Evolutionary conservation across 2,888 invertebrate species (phyloP).

Genomic region (Brachylomia viminalis): DNA sequence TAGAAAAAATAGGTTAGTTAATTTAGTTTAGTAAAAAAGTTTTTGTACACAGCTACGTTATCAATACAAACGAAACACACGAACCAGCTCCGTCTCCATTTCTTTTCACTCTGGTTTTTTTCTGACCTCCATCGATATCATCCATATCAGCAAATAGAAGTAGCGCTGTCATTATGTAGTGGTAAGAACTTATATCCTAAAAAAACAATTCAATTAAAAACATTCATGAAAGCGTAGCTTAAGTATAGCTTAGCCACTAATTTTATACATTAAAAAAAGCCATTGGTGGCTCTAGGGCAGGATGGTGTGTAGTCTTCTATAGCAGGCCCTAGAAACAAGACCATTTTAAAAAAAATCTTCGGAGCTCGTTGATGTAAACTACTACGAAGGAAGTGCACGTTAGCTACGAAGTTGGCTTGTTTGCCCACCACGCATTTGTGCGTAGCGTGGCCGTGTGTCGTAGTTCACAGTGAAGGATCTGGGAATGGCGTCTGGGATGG

Average conservation of each 20-base stretch:
- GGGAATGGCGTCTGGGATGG: neutral
- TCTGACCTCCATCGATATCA: neutral
- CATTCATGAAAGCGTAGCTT: neutral
- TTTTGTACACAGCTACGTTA: neutral
- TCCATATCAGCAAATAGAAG: neutral
- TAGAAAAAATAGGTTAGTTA: neutral
- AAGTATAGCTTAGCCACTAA: neutral
- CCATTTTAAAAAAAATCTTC: neutral
- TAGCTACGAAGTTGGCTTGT: neutral
- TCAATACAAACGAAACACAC: neutral
- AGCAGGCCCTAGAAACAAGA: neutral
- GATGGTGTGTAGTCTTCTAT: neutral
- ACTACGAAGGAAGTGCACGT: neutral
- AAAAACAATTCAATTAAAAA: neutral
- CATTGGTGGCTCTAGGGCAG: neutral
- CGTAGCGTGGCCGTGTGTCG: neutral
- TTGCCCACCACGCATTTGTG: neutral
- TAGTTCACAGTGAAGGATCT: neutral
- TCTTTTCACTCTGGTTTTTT: constrained; percentile 26
- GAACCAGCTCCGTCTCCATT: neutral
- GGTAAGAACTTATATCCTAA: neutral
- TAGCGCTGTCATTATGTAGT: neutral
- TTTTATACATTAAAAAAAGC: neutral
- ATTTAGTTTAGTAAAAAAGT: neutral
- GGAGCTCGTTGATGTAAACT: neutral